Percentiles rank a stretch among this genome's conserved stretches.
These are phyloP conservation scores for Xestia c-nigrum DNA, from an alignment of 2,888 invertebrate species.

Conservation along the genomic window DNA sequence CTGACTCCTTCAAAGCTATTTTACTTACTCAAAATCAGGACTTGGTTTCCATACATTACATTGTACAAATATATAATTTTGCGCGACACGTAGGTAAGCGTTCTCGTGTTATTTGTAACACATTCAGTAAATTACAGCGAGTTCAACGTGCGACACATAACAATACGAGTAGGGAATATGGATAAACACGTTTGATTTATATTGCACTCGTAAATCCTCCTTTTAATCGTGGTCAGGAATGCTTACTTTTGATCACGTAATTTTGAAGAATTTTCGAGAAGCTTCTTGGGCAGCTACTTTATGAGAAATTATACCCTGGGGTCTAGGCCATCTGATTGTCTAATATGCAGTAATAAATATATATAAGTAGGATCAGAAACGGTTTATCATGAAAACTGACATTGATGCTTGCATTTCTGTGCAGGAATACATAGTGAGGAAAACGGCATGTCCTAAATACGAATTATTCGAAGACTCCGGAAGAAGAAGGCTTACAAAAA, in stretches of 20 bases:
- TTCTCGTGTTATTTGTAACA: slow-evolving; percentile 54
- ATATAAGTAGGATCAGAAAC: no score
- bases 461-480: no score
- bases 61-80: slow-evolving; percentile 21
- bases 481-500: no score
- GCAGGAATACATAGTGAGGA: no score
- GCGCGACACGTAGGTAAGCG: slow-evolving; percentile 24
- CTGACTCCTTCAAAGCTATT: neutral
- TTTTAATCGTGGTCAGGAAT: slow-evolving; percentile 29
- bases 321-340: no score
- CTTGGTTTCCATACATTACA: neutral
- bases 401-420: no score
- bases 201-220: slow-evolving; percentile 40
- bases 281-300: neutral
- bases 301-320: no score
- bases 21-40: neutral
- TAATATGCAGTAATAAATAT: no score
- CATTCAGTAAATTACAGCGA: slow-evolving; percentile 51
- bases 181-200: slow-evolving; percentile 58
- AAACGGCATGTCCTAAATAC: no score
- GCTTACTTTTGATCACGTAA: neutral
- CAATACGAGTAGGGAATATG: slow-evolving; percentile 30
- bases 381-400: no score
- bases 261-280: neutral
- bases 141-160: slow-evolving; percentile 29